A percentile compares a stretch with the other conserved stretches of the same genome.
Evolutionary conservation across 2,888 invertebrate genomes (phyloP).

Genomic region (Nephrocerus scutellatus): DNA sequence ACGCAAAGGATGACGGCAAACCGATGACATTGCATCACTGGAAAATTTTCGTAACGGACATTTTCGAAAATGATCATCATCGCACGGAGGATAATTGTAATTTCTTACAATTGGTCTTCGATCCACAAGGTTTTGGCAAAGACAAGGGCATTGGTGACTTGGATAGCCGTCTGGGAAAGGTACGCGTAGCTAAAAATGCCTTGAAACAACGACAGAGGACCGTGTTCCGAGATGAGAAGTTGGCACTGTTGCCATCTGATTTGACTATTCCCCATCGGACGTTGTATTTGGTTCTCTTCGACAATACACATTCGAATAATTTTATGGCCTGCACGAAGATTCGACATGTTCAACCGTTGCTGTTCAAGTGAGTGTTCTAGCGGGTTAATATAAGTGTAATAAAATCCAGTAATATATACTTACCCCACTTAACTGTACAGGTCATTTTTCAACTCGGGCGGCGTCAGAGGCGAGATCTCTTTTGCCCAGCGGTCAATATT

Average conservation of each 20-base stretch:
- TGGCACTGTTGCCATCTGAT: constrained; percentile 65
- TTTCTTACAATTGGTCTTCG: constrained; percentile 74
- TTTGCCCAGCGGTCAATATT: constrained; percentile 75
- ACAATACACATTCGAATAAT: constrained; percentile 65
- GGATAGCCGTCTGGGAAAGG: constrained; percentile 66
- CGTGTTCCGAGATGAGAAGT: constrained; percentile 63
- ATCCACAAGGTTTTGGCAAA: constrained; percentile 66
- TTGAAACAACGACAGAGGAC: constrained; percentile 48
- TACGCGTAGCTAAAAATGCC: constrained; percentile 63
- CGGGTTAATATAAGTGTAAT: too few relatives aligned
- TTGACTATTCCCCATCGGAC: constrained; percentile 68
- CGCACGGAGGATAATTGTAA: constrained; percentile 72
- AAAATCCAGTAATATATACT: too few relatives aligned
- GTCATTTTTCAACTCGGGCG: constrained; percentile 65
- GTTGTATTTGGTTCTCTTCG: constrained; percentile 75
- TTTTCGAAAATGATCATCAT: constrained; percentile 67
- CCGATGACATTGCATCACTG: constrained; percentile 67
- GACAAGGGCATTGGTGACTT: constrained; percentile 73
- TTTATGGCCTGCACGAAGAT: constrained; percentile 80
- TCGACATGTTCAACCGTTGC: constrained; percentile 57
- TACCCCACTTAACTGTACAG: constrained; percentile 49
- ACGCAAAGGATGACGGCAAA: constrained; percentile 32
- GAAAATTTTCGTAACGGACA: constrained; percentile 85
- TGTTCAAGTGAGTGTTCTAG: constrained; percentile 62
- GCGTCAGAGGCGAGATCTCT: constrained; percentile 71